These are phyloP conservation scores for Nyctalus aviator DNA, from an alignment of 2,797 vertebrate genomes.

Conservation along the genomic window DNA sequence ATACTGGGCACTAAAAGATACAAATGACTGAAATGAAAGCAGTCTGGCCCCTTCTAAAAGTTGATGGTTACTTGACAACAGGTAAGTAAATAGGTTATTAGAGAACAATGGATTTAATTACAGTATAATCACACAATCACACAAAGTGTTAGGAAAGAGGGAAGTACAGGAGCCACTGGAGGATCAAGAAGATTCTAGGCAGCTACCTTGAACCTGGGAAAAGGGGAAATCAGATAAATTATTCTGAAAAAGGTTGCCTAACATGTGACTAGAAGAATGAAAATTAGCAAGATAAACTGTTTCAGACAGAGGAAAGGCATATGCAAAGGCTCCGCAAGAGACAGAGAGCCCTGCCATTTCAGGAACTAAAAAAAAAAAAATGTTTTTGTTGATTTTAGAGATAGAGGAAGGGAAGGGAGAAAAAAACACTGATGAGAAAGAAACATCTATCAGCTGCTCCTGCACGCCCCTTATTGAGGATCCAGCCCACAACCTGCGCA, in stretches of 20 bases:
- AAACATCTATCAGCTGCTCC: too few species aligned
- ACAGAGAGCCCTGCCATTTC: not conserved
- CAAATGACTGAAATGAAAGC: conserved; percentile 30
- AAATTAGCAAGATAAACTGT: not conserved
- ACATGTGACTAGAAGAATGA: not conserved
- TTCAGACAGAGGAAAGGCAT: not conserved
- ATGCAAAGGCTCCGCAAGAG: not conserved
- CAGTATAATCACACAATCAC: not conserved
- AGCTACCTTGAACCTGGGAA: not conserved
- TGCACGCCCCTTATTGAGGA: too few species aligned
- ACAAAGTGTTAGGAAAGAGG: not conserved
- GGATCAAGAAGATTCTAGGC: not conserved
- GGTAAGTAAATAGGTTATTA: not conserved
- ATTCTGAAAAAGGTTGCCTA: not conserved
- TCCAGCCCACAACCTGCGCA: too few species aligned
- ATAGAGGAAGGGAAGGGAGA: too few species aligned
- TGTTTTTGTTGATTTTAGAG: too few species aligned
- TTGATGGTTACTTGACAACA: not conserved
- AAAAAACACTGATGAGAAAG: too few species aligned
- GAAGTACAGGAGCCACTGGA: not conserved
- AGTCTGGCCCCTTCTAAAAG: not conserved
- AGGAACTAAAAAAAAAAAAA: not conserved
- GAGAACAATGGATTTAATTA: not conserved
- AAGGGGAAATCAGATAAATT: not conserved
- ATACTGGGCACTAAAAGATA: not conserved